Evolutionary conservation across 2,888 invertebrate species (phyloP).

Genomic region (Drosophila borborema): DNA sequence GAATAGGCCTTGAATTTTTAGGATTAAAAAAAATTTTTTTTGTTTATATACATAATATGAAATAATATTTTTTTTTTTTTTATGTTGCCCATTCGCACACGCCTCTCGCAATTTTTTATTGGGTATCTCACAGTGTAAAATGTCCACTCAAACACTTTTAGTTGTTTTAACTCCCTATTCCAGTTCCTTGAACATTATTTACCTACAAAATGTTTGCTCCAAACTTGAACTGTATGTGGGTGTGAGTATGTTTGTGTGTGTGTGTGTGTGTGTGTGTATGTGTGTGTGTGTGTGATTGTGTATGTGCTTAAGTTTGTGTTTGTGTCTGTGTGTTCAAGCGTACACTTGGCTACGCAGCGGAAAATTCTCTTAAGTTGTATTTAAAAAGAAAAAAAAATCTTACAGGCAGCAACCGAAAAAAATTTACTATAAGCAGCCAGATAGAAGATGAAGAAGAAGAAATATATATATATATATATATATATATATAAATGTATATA

Average conservation of each 20-base stretch:
- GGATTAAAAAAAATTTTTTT: no score
- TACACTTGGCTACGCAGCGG: slow-evolving; percentile 25
- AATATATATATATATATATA: slow-evolving; percentile 5
- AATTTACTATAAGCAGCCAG: not conserved
- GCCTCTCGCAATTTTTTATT: not conserved
- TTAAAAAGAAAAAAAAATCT: slow-evolving; percentile 49
- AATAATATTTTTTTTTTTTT: no score
- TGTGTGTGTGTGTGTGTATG: not conserved
- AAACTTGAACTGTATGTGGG: slow-evolving; percentile 40
- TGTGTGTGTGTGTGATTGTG: slow-evolving; percentile 1
- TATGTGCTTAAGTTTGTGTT: not conserved
- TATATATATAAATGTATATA: not conserved
- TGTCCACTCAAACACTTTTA: not conserved
- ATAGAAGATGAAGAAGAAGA: not conserved
- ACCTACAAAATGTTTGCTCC: slow-evolving; percentile 46
- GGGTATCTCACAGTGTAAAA: not conserved
- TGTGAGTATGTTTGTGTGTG: not conserved
- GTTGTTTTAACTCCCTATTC: not conserved
- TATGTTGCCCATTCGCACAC: not conserved
- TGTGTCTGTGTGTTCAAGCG: slow-evolving; percentile 2
- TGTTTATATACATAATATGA: no score
- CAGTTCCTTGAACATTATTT: slow-evolving; percentile 54
- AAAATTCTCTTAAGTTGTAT: slow-evolving; percentile 56
- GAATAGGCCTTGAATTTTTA: no score
- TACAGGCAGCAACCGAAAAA: slow-evolving; percentile 19